Percentiles rank a stretch among this genome's conserved stretches.
Evolutionary conservation across 1,140 invertebrate species (phyloP).

Genomic region (Holotrichia oblita): DNA sequence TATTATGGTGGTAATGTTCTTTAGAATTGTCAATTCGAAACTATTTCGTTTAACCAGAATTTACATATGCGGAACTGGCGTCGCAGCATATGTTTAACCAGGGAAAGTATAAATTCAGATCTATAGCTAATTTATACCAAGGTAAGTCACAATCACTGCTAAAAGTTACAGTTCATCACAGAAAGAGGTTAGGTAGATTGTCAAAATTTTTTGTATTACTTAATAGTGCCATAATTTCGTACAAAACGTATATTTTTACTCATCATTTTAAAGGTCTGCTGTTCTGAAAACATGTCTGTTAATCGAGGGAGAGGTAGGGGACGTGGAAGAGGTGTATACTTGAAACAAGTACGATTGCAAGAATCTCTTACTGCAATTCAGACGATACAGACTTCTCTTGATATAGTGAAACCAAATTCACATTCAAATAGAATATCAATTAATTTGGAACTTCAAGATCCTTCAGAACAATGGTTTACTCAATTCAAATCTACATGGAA

Average conservation of each 20-base stretch:
- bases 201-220: neutral
- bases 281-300: slow-evolving; percentile 29
- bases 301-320: slow-evolving; percentile 41
- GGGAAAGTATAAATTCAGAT: neutral
- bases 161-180: neutral
- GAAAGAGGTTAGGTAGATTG: neutral
- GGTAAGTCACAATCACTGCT: too few species aligned
- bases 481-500: slow-evolving; percentile 56
- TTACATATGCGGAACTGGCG: neutral
- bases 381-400: neutral
- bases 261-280: neutral
- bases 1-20: too few species aligned
- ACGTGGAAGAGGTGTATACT: neutral
- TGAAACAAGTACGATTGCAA: neutral
- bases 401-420: slow-evolving; percentile 4
- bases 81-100: neutral
- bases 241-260: too few species aligned
- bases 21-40: too few species aligned
- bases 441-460: slow-evolving; percentile 45
- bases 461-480: slow-evolving; percentile 52
- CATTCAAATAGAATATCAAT: slow-evolving; percentile 26
- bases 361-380: neutral
- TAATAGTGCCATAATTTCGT: neutral
- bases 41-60: neutral
- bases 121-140: neutral